Base-by-base conservation (phyloP, 1,140 invertebrate species). In the Mesaphorura yosii region DNA sequence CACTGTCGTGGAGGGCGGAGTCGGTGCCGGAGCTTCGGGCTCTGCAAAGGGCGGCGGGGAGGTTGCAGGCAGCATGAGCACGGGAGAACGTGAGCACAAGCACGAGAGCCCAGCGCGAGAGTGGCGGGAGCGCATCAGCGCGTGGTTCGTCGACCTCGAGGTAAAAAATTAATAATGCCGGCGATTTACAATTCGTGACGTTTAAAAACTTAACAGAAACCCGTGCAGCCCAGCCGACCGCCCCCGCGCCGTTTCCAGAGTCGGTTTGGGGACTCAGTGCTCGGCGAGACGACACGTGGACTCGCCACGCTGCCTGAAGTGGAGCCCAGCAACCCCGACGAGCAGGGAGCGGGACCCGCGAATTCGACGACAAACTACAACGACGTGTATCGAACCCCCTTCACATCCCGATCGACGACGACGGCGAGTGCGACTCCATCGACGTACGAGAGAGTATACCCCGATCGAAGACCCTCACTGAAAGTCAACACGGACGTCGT, bases 121-220 rank as follows among this genome's bases (percentile, higher is more conserved):
- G 58, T 88, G 84, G 84, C 72, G 83, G 28, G 81, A 87, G 66
- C 88, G 90, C 67, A 90, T 93, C 59, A 85, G 90, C 70, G 84
- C 84, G 15, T 91, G 88, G 88, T 70, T 91, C 56, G 79, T 86
- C 55, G 85, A 87, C 51, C 88, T 86, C 69, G 86, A 88, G 67
- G n/a, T n/a, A n/a, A n/a, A n/a, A n/a, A n/a, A n/a, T n/a, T n/a
- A n/a, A n/a, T 82, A 82, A 64, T 84, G 88, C 64, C 84, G 51
- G 48, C 77, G 75, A 51, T 78, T 81, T 51, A 80, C 84, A 59
- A 72, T 80, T 49, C 73, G 75, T 38, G 73, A 75, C 60, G 75
- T 78, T 64, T 71, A 76, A n/a, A n/a, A n/a, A n/a, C n/a, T n/a
- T n/a, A n/a, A n/a, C n/a, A n/a, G n/a, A n/a, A n/a, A n/a, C n/a